Percentiles rank a stretch among this genome's conserved stretches.
phyloP scores from a whole-genome alignment of 2,888 invertebrate species.

The Arenicola marina region DNA sequence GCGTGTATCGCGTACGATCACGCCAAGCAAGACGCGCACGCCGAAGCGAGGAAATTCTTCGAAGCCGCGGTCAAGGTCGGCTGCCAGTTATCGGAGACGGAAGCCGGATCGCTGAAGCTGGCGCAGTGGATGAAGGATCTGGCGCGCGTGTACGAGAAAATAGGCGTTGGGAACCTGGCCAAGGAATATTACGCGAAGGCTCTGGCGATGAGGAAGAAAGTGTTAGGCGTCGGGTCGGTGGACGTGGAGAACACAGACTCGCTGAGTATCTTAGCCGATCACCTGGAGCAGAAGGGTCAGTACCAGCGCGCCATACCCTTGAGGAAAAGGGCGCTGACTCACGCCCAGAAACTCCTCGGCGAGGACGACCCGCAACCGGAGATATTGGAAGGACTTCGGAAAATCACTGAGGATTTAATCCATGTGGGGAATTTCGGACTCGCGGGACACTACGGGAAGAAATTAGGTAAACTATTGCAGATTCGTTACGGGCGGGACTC shows the following conservation, averaged over 20 bases:
- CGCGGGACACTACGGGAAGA: neutral
- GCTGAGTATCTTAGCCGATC: neutral
- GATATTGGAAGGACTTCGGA: neutral
- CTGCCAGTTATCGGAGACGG: neutral
- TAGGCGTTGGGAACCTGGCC: neutral
- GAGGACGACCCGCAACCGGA: neutral
- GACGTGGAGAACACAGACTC: neutral
- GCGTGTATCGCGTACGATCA: neutral
- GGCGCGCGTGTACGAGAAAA: neutral
- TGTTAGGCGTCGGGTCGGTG: neutral
- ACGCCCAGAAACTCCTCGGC: neutral
- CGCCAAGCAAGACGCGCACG: neutral
- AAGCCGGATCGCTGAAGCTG: neutral
- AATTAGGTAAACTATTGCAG: neutral
- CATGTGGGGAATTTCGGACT: neutral
- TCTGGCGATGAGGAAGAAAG: neutral
- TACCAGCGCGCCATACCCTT: neutral
- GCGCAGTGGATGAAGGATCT: neutral
- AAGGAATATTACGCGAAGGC: neutral
- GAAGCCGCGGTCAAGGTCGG: neutral
- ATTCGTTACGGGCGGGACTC: neutral
- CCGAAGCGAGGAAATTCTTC: neutral
- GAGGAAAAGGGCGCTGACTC: neutral
- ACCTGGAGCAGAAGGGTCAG: neutral
- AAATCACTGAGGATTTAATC: neutral